phyloP scores from a whole-genome alignment of 2,888 invertebrate species.

The Drosophila villosipedis region DNA sequence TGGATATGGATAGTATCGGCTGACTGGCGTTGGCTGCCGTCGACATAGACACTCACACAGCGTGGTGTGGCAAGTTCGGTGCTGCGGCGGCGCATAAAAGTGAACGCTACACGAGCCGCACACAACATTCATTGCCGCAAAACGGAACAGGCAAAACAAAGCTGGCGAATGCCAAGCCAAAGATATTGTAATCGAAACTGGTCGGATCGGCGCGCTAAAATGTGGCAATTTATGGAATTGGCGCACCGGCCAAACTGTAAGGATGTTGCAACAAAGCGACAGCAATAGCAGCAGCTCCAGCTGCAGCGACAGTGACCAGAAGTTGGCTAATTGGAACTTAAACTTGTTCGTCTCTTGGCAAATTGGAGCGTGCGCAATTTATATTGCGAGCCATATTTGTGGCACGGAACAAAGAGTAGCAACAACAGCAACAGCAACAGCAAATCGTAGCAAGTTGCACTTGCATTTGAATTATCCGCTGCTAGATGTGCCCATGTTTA shows the following conservation, averaged over 20 bases:
- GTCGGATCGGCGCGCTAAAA: slow-evolving; percentile 66
- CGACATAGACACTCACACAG: slow-evolving; percentile 72
- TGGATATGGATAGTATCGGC: slow-evolving; percentile 18
- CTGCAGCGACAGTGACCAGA: slow-evolving; percentile 50
- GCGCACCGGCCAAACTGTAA: slow-evolving; percentile 54
- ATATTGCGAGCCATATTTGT: slow-evolving; percentile 21
- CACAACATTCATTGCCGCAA: slow-evolving; percentile 77
- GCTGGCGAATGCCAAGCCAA: slow-evolving; percentile 57
- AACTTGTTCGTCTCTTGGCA: slow-evolving; percentile 54
- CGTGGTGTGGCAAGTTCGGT: slow-evolving; percentile 76
- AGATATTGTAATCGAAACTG: slow-evolving; percentile 79
- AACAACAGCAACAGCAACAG: neutral
- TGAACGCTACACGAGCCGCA: slow-evolving; percentile 61
- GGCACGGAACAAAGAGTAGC: slow-evolving; percentile 12
- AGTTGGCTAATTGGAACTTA: slow-evolving; percentile 57
- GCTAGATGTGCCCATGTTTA: slow-evolving; percentile 38
- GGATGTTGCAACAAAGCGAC: slow-evolving; percentile 63
- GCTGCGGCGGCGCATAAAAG: slow-evolving; percentile 61
- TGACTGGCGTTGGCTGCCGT: slow-evolving; percentile 8
- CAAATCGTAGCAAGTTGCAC: slow-evolving; percentile 14
- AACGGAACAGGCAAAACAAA: slow-evolving; percentile 68
- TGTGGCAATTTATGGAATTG: slow-evolving; percentile 74
- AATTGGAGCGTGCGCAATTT: slow-evolving; percentile 41
- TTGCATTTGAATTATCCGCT: slow-evolving; percentile 29
- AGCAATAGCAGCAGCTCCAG: slow-evolving; percentile 22